Evolutionary conservation across 2,113 vertebrate genomes (phyloP).

Genomic region (Oryzias curvinotus): DNA sequence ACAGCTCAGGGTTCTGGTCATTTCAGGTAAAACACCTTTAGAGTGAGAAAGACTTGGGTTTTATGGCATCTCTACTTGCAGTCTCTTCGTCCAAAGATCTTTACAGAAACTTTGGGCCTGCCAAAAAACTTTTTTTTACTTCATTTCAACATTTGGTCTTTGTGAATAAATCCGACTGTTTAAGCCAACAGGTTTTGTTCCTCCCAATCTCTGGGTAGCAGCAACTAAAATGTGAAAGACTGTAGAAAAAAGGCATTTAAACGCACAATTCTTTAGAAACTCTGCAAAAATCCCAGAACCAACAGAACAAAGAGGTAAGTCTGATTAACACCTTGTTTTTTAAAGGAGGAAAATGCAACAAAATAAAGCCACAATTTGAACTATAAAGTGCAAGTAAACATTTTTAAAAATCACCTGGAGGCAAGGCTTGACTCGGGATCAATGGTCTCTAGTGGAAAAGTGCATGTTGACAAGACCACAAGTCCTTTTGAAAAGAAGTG

Average conservation of each 20-base stretch:
- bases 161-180: slow-evolving; percentile 61
- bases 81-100: slow-evolving; percentile 30
- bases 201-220: slow-evolving; percentile 61
- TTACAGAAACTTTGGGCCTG: slow-evolving; percentile 34
- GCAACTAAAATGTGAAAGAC: slow-evolving; percentile 64
- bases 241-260: slow-evolving; percentile 69
- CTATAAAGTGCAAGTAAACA: slow-evolving; percentile 82
- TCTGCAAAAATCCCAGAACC: slow-evolving; percentile 48
- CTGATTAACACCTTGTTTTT: slow-evolving; percentile 44
- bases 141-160: slow-evolving; percentile 76
- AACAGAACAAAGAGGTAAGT: slow-evolving; percentile 71
- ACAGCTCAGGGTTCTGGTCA: slow-evolving; percentile 43
- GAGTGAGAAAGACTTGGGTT: slow-evolving; percentile 39
- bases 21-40: slow-evolving; percentile 72
- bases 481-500: slow-evolving; percentile 35
- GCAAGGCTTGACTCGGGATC: slow-evolving; percentile 59
- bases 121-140: slow-evolving; percentile 33
- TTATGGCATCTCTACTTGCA: slow-evolving; percentile 14
- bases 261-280: slow-evolving; percentile 53
- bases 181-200: slow-evolving; percentile 66
- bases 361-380: slow-evolving; percentile 65
- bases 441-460: slow-evolving; percentile 81
- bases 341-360: slow-evolving; percentile 50
- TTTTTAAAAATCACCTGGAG: slow-evolving; percentile 66
- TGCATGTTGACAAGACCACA: slow-evolving; percentile 78